phyloP scores from a whole-genome alignment of 2,888 invertebrate species.

The Rhopalosiphum nymphaeae region DNA sequence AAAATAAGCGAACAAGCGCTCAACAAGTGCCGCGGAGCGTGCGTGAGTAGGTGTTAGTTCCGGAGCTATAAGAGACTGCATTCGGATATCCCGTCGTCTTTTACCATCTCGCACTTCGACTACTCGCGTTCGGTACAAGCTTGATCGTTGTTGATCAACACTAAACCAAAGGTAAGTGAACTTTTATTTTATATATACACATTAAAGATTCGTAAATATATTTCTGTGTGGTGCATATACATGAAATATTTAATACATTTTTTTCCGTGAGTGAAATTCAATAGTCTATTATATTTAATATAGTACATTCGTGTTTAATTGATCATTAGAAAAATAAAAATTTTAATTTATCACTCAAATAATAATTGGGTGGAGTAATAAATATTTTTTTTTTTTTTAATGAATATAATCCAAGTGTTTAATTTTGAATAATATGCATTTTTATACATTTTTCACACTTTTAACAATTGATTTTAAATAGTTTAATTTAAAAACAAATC shows the following conservation, averaged over 20 bases:
- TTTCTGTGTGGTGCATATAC: background rate
- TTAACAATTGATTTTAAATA: background rate
- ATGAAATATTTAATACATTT: background rate
- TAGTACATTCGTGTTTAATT: background rate
- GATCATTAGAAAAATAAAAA: background rate
- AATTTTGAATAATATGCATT: background rate
- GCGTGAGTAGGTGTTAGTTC: slow-evolving; percentile 65
- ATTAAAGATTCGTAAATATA: background rate
- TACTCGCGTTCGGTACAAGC: slow-evolving; percentile 27
- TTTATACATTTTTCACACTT: background rate
- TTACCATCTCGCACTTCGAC: slow-evolving; percentile 56
- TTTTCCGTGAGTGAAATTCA: background rate
- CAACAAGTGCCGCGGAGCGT: slow-evolving; percentile 61
- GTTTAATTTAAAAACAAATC: background rate
- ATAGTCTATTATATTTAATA: background rate
- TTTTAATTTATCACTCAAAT: background rate
- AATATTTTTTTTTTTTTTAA: background rate
- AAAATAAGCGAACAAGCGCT: slow-evolving; percentile 39
- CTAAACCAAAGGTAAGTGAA: slow-evolving; percentile 42
- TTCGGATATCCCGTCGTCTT: slow-evolving; percentile 58
- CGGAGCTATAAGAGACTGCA: slow-evolving; percentile 64
- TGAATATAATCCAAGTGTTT: background rate
- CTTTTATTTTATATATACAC: background rate
- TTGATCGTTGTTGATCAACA: slow-evolving; percentile 4
- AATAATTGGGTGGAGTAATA: background rate